These are phyloP conservation scores for Malurus melanocephalus DNA, from an alignment of 2,113 vertebrate species.

Conservation along the genomic window DNA sequence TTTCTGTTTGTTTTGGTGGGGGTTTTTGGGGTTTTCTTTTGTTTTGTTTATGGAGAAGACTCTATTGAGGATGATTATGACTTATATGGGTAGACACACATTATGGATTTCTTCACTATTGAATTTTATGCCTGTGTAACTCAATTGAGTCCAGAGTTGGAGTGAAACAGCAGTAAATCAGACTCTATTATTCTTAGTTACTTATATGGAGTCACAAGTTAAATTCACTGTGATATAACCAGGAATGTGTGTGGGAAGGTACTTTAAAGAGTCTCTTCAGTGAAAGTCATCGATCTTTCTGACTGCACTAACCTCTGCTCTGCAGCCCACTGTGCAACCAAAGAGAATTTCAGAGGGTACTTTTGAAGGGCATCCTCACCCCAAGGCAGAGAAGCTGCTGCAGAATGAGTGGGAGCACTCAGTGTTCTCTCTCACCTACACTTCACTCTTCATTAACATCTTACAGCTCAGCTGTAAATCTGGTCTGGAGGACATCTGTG, in stretches of 20 bases:
- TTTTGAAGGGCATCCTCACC: neutral
- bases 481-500: neutral
- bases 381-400: neutral
- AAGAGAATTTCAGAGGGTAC: neutral
- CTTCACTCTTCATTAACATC: neutral
- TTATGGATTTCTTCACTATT: conserved; percentile 48
- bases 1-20: neutral
- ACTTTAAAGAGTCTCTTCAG: neutral
- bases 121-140: conserved; percentile 42
- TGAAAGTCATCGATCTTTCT: neutral
- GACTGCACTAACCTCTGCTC: neutral
- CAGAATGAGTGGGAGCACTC: neutral
- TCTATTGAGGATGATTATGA: neutral
- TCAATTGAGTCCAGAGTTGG: conserved; percentile 30
- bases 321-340: neutral
- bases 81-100: neutral
- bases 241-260: neutral
- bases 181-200: conserved; percentile 33
- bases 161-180: conserved; percentile 41
- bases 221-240: conserved; percentile 20
- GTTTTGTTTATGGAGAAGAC: neutral
- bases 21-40: neutral
- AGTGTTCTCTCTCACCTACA: neutral
- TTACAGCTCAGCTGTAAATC: neutral
- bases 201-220: conserved; percentile 6